These are phyloP conservation scores for Cyprinodon variegatus DNA, from an alignment of 2,113 vertebrate species.

Conservation along the genomic window DNA sequence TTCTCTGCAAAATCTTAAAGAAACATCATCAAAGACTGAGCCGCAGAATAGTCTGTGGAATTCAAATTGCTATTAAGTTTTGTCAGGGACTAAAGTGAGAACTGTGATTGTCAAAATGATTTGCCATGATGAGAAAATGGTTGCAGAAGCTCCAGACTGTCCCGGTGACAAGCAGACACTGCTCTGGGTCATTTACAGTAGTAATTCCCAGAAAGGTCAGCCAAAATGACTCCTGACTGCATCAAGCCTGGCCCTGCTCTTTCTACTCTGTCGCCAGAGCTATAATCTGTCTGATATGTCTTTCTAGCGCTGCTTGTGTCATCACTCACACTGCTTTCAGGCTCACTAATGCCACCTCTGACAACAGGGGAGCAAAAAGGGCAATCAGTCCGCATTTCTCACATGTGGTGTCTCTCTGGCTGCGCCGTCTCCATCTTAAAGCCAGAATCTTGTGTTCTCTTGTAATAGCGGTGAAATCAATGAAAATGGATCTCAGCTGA, in stretches of 20 bases:
- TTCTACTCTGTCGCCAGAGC: conserved; percentile 41
- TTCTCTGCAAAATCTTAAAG: conserved; percentile 43
- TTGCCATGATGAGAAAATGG: conserved; percentile 19
- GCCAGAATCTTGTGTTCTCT: conserved; percentile 1
- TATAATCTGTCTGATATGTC: conserved; percentile 60
- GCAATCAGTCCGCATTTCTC: conserved; percentile 45
- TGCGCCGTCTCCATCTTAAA: conserved; percentile 18
- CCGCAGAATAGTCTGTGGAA: conserved; percentile 44
- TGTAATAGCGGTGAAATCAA: conserved; percentile 34
- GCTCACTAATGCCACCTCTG: conserved; percentile 50
- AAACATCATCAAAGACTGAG: conserved; percentile 62
- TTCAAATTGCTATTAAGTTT: conserved; percentile 48
- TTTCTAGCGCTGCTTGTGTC: conserved; percentile 50
- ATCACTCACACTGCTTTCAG: conserved; percentile 53
- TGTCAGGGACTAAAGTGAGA: conserved; percentile 44
- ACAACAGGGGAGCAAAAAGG: conserved; percentile 49
- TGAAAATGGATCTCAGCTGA: conserved; percentile 46
- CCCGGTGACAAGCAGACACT: conserved; percentile 41
- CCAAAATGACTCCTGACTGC: conserved; percentile 51
- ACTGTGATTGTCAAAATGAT: conserved; percentile 49
- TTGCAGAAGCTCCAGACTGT: conserved; percentile 25
- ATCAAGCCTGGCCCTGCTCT: conserved; percentile 37
- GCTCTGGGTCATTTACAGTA: conserved; percentile 49
- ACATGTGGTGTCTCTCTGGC: conserved; percentile 46
- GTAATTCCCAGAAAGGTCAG: conserved; percentile 66